Conservation (phyloP, 2,797 vertebrate genomes). For the Hyperoplus immaculatus region DNA sequence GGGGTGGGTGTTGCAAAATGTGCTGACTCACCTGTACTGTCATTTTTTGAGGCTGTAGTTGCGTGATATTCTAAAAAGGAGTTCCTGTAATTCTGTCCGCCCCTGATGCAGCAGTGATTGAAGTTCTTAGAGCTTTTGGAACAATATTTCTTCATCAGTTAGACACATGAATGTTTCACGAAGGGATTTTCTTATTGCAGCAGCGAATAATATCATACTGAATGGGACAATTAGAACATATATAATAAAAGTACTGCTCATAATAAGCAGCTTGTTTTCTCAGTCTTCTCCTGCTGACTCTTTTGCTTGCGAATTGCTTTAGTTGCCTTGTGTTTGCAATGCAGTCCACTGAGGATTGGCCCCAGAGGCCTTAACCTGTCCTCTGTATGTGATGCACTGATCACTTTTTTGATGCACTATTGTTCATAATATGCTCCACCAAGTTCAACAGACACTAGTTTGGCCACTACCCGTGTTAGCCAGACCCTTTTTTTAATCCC, state of each 20-base stretch:
- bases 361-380: conserved; percentile 21
- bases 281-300: conserved; percentile 26
- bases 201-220: background rate
- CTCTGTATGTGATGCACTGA: conserved; percentile 16
- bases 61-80: no score
- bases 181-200: background rate
- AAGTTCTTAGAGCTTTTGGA: background rate
- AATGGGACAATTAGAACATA: background rate
- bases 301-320: conserved; percentile 7
- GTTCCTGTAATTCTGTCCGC: background rate
- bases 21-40: background rate
- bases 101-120: no score
- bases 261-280: conserved; percentile 1
- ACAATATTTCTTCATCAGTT: conserved; percentile 1
- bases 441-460: conserved; percentile 30
- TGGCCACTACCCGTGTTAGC: conserved; percentile 13
- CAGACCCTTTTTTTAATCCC: background rate
- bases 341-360: conserved; percentile 9
- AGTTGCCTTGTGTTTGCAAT: background rate
- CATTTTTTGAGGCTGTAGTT: background rate
- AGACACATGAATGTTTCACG: conserved; percentile 8
- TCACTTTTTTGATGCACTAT: conserved; percentile 39
- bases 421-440: conserved; percentile 40
- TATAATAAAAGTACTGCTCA: conserved; percentile 1
- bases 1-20: background rate